These are phyloP conservation scores for Ctenopoma multispine DNA, from an alignment of 2,797 vertebrate genomes.

Conservation along the genomic window DNA sequence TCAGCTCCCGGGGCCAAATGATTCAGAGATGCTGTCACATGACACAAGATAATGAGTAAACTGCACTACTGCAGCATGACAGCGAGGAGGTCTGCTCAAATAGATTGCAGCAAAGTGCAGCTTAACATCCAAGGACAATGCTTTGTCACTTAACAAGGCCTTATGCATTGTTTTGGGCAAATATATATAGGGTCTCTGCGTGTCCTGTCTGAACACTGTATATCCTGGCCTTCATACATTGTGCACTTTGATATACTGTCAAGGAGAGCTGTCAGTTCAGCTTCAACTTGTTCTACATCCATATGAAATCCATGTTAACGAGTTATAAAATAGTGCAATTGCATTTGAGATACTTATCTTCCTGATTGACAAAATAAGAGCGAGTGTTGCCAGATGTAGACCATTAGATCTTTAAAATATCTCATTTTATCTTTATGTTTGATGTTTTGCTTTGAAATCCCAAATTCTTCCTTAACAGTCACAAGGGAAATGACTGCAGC, in stretches of 20 bases:
- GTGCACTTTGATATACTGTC: constrained; percentile 49
- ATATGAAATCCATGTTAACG: constrained; percentile 30
- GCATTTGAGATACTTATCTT: constrained; percentile 40
- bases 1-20: constrained; percentile 74
- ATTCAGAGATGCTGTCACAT: constrained; percentile 80
- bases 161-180: constrained; percentile 22
- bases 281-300: constrained; percentile 48
- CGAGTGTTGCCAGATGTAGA: constrained; percentile 34
- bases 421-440: constrained; percentile 37
- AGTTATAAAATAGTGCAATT: constrained; percentile 25
- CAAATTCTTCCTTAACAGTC: constrained; percentile 7
- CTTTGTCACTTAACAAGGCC: constrained; percentile 57
- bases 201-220: constrained; percentile 10
- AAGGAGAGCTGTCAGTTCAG: constrained; percentile 42
- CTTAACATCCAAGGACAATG: constrained; percentile 70
- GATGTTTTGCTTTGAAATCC: neutral
- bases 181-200: neutral
- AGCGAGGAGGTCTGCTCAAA: constrained; percentile 65
- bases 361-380: constrained; percentile 34
- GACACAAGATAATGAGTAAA: constrained; percentile 78
- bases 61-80: constrained; percentile 69
- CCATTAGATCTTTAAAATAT: constrained; percentile 38
- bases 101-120: constrained; percentile 66
- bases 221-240: constrained; percentile 49
- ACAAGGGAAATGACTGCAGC: constrained; percentile 13